Conservation (phyloP, 2,113 vertebrate genomes). For the Oncorhynchus kisutch region DNA sequence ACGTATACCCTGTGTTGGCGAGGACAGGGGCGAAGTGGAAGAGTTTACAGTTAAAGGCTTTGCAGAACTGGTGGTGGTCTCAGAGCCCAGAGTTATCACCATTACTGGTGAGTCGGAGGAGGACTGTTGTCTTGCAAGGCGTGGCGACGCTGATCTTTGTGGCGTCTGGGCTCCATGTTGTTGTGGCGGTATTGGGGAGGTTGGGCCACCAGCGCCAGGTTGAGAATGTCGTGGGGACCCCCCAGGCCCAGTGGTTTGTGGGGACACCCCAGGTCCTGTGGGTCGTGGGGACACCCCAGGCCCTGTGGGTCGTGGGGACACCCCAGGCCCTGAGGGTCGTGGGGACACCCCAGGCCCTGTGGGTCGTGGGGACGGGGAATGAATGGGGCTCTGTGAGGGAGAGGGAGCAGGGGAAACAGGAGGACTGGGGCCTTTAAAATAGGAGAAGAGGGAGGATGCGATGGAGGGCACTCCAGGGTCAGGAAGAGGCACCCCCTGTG, state of each 20-base stretch:
- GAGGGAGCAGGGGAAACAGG: slow-evolving; percentile 83
- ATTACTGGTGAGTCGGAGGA: slow-evolving; percentile 88
- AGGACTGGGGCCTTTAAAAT: slow-evolving; percentile 85
- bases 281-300: slow-evolving; percentile 49
- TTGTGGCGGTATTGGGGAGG: slow-evolving; percentile 72
- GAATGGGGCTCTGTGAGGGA: slow-evolving; percentile 86
- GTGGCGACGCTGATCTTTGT: slow-evolving; percentile 77
- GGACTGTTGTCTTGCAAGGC: slow-evolving; percentile 84
- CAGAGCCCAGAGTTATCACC: slow-evolving; percentile 85
- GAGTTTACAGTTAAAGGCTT: slow-evolving; percentile 83
- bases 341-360: slow-evolving; percentile 46
- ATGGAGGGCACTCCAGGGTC: slow-evolving; percentile 65
- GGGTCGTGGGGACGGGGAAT: slow-evolving; percentile 54
- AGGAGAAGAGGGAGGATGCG: slow-evolving; percentile 79
- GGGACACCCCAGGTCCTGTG: slow-evolving; percentile 34
- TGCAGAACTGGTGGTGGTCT: slow-evolving; percentile 77
- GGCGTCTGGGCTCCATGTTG: slow-evolving; percentile 81
- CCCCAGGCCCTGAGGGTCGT: slow-evolving; percentile 31
- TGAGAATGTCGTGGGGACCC: slow-evolving; percentile 59
- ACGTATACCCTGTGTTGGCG: slow-evolving; percentile 79
- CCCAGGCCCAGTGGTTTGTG: slow-evolving; percentile 38
- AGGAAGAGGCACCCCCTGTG: slow-evolving; percentile 49
- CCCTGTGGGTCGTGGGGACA: slow-evolving; percentile 52
- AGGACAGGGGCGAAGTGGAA: slow-evolving; percentile 85
- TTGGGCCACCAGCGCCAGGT: slow-evolving; percentile 45